Conservation (phyloP, 2,797 vertebrate species). For the Echeneis naucrates region DNA sequence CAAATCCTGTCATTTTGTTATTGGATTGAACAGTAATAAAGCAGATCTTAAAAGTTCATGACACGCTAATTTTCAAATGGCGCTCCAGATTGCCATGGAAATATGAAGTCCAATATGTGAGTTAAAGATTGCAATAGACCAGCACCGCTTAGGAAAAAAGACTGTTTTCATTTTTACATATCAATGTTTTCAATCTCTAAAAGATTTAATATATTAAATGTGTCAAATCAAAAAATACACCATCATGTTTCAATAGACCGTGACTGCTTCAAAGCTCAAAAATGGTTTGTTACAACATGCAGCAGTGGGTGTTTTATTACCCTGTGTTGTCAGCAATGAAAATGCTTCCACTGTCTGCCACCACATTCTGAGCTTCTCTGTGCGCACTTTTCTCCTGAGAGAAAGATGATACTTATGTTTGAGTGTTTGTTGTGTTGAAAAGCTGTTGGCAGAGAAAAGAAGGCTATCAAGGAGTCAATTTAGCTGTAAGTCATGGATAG, state of each 20-base stretch:
- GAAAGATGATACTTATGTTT: conserved; percentile 80
- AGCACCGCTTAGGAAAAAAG: conserved; percentile 13
- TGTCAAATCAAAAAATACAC: conserved; percentile 51
- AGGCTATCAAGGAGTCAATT: conserved; percentile 68
- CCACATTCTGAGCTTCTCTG: conserved; percentile 69
- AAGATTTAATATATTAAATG: conserved; percentile 47
- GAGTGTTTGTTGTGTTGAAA: conserved; percentile 82
- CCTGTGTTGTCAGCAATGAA: conserved; percentile 76
- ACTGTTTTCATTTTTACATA: conserved; percentile 37
- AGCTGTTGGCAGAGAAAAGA: conserved; percentile 72
- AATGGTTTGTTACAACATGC: conserved; percentile 72
- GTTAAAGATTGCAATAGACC: conserved; percentile 35
- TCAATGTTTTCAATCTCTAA: conserved; percentile 35
- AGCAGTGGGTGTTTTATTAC: conserved; percentile 75
- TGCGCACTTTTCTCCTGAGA: conserved; percentile 68
- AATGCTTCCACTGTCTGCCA: conserved; percentile 73
- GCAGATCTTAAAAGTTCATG: conserved; percentile 54
- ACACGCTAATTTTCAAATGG: conserved; percentile 59
- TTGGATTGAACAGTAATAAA: conserved; percentile 58
- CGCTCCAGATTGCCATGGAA: conserved; percentile 28
- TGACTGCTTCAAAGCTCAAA: conserved; percentile 52
- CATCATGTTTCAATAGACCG: conserved; percentile 57
- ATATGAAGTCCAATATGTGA: conserved; percentile 29
- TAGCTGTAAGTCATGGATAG: conserved; percentile 77
- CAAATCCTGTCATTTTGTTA: conserved; percentile 56